Base-by-base conservation (phyloP, 1,140 invertebrate species). In the Lasaia peninsularis region DNA sequence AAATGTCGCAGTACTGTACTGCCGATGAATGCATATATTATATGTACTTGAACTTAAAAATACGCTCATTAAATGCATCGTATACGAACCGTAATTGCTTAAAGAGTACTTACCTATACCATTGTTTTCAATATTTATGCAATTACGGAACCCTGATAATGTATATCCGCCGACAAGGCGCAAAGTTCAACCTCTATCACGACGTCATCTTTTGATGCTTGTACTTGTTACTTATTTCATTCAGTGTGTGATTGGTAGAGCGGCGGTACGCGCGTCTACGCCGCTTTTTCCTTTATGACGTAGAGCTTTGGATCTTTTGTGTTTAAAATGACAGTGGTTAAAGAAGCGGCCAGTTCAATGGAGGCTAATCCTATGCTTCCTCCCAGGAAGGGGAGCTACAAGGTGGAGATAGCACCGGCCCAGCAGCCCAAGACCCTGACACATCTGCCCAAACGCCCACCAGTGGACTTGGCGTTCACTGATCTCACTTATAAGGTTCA, bases 401-500 rank as follows among this genome's bases (percentile, higher is more conserved):
- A 91, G 53, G 91, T 92, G 71, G 86, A 94, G 69, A 92, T 92
- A 65, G 93, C 94, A 64, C 80, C 91, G 6, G 93, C 93, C 16
- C 82, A 90, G 10, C 94, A 94, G 80, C 93, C 92, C 11, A 95
- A 94, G 86, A 95, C 93, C 3, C 91, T 96, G 35, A 94, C 94
- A 50, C 95, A 96, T 80, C 91, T 98, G 56, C 95, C 95, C 7
- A 93, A 95, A 77, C 92, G 96, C 72, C 95, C 94, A 35, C 94
- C 96, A 50, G 95, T 98, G 60, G 96, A 97, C 76, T 91, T 98
- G 79, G 95, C 94, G 53, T 98, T 97, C 84, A 92, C 92, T 12
- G 93, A 97, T 73, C 89, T 98, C 56, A 93, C 92, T 0, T 98
- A 97, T 85, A 94, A 92, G 59, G 96, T 98, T n/a, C 92, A 92